Percentiles rank a stretch among this genome's conserved stretches.
Evolutionary conservation across 2,113 vertebrate species (phyloP).

Genomic region (Ardeotis arabs): DNA sequence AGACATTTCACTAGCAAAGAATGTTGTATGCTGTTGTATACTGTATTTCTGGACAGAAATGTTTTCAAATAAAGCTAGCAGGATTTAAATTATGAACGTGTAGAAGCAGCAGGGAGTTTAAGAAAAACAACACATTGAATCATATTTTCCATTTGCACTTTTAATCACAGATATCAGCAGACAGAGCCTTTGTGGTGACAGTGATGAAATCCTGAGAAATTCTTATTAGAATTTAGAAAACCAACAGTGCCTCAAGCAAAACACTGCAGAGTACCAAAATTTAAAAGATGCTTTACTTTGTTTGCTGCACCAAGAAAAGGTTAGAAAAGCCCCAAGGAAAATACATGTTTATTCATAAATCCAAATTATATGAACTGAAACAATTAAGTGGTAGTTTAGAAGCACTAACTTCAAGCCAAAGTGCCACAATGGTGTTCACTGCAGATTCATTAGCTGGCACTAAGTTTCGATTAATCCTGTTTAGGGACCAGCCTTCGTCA

Average conservation of each 20-base stretch:
- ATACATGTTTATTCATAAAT: slow-evolving; percentile 77
- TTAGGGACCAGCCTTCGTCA: slow-evolving; percentile 74
- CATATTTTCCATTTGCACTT: slow-evolving; percentile 50
- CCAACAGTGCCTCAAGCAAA: slow-evolving; percentile 46
- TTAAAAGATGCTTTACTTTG: not conserved
- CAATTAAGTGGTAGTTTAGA: slow-evolving; percentile 67
- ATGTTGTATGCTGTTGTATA: not conserved
- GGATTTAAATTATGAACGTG: slow-evolving; percentile 68
- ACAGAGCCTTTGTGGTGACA: slow-evolving; percentile 33
- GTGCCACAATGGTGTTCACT: slow-evolving; percentile 36
- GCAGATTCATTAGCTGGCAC: slow-evolving; percentile 73
- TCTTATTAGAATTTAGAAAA: slow-evolving; percentile 61
- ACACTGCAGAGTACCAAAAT: not conserved
- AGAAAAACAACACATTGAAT: slow-evolving; percentile 18
- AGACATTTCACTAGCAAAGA: not conserved
- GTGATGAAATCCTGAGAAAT: slow-evolving; percentile 36
- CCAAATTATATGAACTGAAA: slow-evolving; percentile 73
- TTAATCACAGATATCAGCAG: slow-evolving; percentile 48
- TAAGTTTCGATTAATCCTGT: slow-evolving; percentile 73
- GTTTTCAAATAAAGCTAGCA: slow-evolving; percentile 62
- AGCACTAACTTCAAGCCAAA: slow-evolving; percentile 58
- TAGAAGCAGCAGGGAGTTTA: slow-evolving; percentile 22
- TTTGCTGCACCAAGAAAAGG: slow-evolving; percentile 31
- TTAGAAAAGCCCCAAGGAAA: slow-evolving; percentile 61
- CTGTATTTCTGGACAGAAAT: slow-evolving; percentile 37